A percentile compares a stretch with the other conserved stretches of the same genome.
These are phyloP conservation scores for Serilophus lunatus DNA, from an alignment of 2,113 vertebrate species.

Conservation along the genomic window DNA sequence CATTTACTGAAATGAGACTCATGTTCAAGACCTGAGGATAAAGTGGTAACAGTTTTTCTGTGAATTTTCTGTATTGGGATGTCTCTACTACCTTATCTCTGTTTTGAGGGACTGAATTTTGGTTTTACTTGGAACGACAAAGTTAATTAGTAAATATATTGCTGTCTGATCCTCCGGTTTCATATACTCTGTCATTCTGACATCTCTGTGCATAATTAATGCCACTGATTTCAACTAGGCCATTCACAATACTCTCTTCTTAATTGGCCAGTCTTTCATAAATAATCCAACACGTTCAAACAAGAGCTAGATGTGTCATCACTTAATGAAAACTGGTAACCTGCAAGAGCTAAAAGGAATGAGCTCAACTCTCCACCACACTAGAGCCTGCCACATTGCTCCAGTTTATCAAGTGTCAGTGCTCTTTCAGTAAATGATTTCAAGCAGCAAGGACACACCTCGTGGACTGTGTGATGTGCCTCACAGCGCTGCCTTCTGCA, in stretches of 20 bases:
- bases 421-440: not conserved
- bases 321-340: not conserved
- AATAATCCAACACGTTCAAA: not conserved
- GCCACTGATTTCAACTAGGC: not conserved
- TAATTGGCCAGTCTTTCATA: not conserved
- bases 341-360: not conserved
- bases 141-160: not conserved
- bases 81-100: not conserved
- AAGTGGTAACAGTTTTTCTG: not conserved
- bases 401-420: not conserved
- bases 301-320: not conserved
- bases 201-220: not conserved
- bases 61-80: not conserved
- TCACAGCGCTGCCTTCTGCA: not conserved
- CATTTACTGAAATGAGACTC: not conserved
- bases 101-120: not conserved
- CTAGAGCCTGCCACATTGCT: accelerated
- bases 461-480: not conserved
- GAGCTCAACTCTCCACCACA: not conserved
- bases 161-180: not conserved
- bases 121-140: not conserved
- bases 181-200: not conserved
- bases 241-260: not conserved
- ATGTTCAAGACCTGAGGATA: not conserved
- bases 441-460: not conserved